Evolutionary conservation across 2,113 vertebrate genomes (phyloP), one percentile per base, ranked within the genome.

Genomic region (Engraulis encrasicolus): DNA sequence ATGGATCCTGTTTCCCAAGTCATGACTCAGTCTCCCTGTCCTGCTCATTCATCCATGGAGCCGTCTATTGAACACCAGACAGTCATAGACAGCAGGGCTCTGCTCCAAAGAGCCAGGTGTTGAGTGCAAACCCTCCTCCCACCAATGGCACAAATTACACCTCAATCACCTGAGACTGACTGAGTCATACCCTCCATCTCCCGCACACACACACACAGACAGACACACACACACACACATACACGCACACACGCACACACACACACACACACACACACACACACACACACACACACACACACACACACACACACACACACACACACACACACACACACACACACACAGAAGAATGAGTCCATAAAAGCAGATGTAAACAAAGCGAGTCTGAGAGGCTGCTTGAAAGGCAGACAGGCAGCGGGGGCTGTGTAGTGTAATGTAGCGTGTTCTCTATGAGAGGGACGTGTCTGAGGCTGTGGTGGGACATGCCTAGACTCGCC

Each of bases 401-500:
- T 12, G 20, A 23, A 27, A 54, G n/a, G 27, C 58, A n/a, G 23
- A 66, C n/a, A n/a, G n/a, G n/a, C n/a, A n/a, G n/a, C n/a, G n/a
- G n/a, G n/a, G 61, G 61, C 31, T 14, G 23, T 15, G 11, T 15
- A 2, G 9, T 17, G 9, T 0, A 27, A 31, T 2, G 9, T 71
- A 66, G 15, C 61, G 31, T 27, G 27, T 31, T 34, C 58, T 71
- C 61, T 17, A 17, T 71, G 27, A 71, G 27, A 52, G 37, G 48
- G 81, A 81, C 88, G 86, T 84, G 88, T 78, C 86, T 52, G 80
- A 86, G 45, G 86, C 82, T 78, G 86, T 78, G 78, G 78, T 50
- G 37, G 48, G 81, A 81, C 88, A 87, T 84, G 88, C 78, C 86
- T 48, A 78, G 88, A 36, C 88, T 84, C 71, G 88, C 71, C 82